Evolutionary conservation across 1,140 invertebrate genomes (phyloP).

Genomic region (Euwallacea similis): DNA sequence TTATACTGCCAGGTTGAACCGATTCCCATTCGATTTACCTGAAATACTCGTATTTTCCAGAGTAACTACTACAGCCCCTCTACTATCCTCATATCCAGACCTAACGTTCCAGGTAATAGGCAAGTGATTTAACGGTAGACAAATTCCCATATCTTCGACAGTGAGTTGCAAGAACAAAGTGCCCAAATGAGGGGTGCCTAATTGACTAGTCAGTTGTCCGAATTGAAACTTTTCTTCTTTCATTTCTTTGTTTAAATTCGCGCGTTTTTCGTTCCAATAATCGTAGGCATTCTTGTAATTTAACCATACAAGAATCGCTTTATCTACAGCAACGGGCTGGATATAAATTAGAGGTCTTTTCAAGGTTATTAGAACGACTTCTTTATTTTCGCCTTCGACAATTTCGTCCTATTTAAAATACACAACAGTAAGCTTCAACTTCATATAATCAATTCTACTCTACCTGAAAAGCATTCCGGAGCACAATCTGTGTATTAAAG

Average conservation of each 20-base stretch:
- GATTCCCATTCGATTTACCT: constrained; percentile 35
- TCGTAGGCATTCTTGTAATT: constrained; percentile 99
- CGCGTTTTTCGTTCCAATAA: constrained; percentile 96
- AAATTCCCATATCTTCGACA: constrained; percentile 96
- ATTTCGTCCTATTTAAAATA: constrained; percentile 77
- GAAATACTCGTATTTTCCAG: constrained; percentile 93
- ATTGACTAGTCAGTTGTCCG: constrained; percentile 73
- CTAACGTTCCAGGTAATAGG: constrained; percentile 69
- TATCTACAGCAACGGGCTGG: constrained; percentile 94
- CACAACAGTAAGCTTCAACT: neutral
- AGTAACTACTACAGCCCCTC: constrained; percentile 91
- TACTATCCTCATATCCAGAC: constrained; percentile 75
- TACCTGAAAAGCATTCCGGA: constrained; percentile 50
- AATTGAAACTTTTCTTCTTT: constrained; percentile 74
- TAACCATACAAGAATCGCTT: constrained; percentile 95
- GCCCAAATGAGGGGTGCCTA: constrained; percentile 75
- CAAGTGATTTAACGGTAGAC: constrained; percentile 84
- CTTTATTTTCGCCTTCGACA: constrained; percentile 85
- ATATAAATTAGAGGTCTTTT: constrained; percentile 91
- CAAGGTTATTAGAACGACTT: constrained; percentile 89
- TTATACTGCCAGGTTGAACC: neutral
- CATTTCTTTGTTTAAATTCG: constrained; percentile 82
- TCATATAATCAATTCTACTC: constrained; percentile 65
- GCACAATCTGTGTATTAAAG: constrained; percentile 90
- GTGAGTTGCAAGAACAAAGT: constrained; percentile 93